These are phyloP conservation scores for Gallirallus australis DNA, from an alignment of 2,797 vertebrate genomes.

Conservation along the genomic window DNA sequence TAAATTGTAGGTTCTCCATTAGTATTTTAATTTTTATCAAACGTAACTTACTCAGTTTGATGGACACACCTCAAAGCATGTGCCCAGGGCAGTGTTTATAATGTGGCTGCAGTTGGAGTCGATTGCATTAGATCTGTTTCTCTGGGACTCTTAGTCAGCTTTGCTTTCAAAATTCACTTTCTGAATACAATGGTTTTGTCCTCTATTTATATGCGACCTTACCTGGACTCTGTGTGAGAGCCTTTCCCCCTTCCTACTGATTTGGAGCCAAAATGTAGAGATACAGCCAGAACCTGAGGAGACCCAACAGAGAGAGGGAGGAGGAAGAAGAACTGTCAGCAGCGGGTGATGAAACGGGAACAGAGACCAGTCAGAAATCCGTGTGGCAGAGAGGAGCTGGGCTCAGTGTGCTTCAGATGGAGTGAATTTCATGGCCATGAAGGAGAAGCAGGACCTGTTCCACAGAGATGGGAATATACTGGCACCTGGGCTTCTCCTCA, in stretches of 20 bases:
- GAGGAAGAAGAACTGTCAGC: neutral
- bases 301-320: neutral
- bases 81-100: neutral
- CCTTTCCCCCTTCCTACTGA: neutral
- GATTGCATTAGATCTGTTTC: neutral
- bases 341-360: neutral
- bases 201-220: neutral
- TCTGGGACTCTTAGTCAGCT: neutral
- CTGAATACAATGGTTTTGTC: neutral
- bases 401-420: neutral
- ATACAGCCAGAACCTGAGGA: neutral
- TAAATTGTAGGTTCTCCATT: slow-evolving; percentile 11
- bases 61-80: neutral
- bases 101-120: neutral
- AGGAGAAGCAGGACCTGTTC: neutral
- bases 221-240: neutral
- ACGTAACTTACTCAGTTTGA: neutral
- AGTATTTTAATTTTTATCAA: slow-evolving; percentile 2
- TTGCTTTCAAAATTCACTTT: neutral
- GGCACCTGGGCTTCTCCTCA: neutral
- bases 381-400: neutral
- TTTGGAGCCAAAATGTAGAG: slow-evolving; percentile 21
- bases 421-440: neutral
- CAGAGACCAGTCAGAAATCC: neutral
- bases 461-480: neutral